Base-by-base conservation (phyloP, 2,888 invertebrate genomes). In the Furcula furcula region DNA sequence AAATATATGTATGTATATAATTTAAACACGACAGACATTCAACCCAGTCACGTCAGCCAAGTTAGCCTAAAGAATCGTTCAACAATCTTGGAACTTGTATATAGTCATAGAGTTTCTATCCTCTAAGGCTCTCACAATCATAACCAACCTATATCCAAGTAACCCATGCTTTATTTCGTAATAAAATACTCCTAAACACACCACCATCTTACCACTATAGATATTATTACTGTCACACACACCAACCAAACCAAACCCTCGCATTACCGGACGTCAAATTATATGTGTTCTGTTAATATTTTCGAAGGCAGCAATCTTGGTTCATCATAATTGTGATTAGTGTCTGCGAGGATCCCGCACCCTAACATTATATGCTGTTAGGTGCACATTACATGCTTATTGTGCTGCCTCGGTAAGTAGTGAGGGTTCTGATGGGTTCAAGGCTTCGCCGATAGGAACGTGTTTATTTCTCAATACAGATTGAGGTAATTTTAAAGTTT, bases 251-350 rank as follows among this genome's bases (percentile, higher is more conserved):
- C 7, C 28, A 2, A 11, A 28, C 10, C 31, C 23, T 11, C 29
- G n/a, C 4, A 15, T 15, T 14, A 18, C 15, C 2, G 19, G 2
- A 29, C 16, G 29, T 34, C 7, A 53, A 51, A 57, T 57, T 55
- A 53, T 57, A 55, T 55, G 40, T 55, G 55, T 36, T 46, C 55
- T 31, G 47, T 45, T 52, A 55, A 57, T 55, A 45, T 28, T 49
- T 41, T 28, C 36, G 22, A 32, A 51, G 53, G 36, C 46, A 39
- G 42, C 50, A 61, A 64, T 64, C 57, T 55, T 35, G 41, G 10
- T 32, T 45, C 55, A 51, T 59, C 61, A 64, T 59, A 42, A 57
- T 55, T 46, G 49, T 61, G 55, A 58, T 64, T 64, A 64, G 62
- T 39, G 30, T 36, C 31, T 11, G 39, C 21, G 26, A 19, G 12